Evolutionary conservation across 64 coral and sea anemone genomes (phyloP), one percentile per base, ranked within the genome.

Genomic region (Trachythela sp.): DNA sequence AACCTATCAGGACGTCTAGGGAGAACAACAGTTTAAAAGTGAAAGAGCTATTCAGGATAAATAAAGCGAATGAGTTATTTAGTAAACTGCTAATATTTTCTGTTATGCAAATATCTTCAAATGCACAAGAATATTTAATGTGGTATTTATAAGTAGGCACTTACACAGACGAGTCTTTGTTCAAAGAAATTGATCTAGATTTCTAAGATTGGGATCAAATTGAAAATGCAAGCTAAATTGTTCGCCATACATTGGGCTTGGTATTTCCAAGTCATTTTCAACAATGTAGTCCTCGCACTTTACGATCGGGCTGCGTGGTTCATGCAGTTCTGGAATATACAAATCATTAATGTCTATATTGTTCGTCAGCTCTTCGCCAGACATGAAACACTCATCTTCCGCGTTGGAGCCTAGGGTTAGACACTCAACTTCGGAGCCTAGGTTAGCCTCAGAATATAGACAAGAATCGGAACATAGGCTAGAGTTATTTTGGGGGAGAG

Each of bases 341-440:
- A 80, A 30, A 36, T 80, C 75, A 35, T 80, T 80, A 9, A 80
- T 39, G 18, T 80, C 75, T 5, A 80, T 80, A 80, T 80, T 80
- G 75, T 80, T 35, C 9, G 75, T 80, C 7, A 80, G 37, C 31
- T 80, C 75, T 80, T 80, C 75, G 10, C 31, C 26, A 17, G 75
- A 34, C 75, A 80, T 80, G 18, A 80, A 80, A 1, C 31, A 39
- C 4, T 64, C 56, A 26, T 64, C 49, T 52, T 20, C 56, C 56
- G 42, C 11, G 42, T 6, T 4, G 4, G 42, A 45, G 42, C 42
- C 11, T 11, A 45, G 42, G 11, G 4, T 11, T 45, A 80, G 35
- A 39, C 31, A 39, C 1, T 64, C 56, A 64, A 18, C 24, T 64
- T 6, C 24, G 5, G 56, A 24, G 56, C 18, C 22, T 64, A 64